Conservation (phyloP, 2,888 invertebrate species). For the Drosophila dives region DNA sequence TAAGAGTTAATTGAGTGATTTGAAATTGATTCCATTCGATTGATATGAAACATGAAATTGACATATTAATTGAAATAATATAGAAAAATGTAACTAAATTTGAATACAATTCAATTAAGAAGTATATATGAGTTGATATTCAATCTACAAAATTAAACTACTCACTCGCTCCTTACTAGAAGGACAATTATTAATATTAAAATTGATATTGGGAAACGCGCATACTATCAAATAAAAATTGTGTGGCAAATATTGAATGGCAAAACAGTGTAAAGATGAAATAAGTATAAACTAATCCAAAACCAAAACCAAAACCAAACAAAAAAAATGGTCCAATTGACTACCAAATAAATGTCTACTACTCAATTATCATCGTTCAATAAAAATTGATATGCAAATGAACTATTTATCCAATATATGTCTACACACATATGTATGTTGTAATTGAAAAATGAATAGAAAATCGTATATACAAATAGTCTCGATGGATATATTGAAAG, state of each 20-base stretch:
- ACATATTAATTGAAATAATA: conserved; percentile 7
- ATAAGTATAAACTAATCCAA: not conserved
- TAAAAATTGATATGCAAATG: conserved; percentile 5
- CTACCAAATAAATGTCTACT: not conserved
- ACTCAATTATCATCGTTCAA: conserved; percentile 5
- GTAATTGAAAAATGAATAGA: conserved; percentile 13
- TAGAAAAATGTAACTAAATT: not conserved
- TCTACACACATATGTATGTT: conserved; percentile 12
- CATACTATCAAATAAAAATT: not conserved
- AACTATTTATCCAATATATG: conserved; percentile 1
- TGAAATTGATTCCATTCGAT: not conserved
- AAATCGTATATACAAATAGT: not conserved
- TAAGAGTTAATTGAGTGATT: conserved; percentile 20
- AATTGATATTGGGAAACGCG: not conserved
- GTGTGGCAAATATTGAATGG: not conserved
- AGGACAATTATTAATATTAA: not conserved
- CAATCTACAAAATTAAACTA: not conserved
- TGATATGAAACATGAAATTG: conserved; percentile 8
- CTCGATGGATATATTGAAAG: not conserved
- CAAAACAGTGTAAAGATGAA: not conserved
- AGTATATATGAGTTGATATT: not conserved
- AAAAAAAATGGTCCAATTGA: not conserved
- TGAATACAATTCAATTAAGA: conserved; percentile 20
- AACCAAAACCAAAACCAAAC: not conserved
- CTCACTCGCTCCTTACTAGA: conserved; percentile 1